Base-by-base conservation (phyloP, 2,888 invertebrate genomes). In the Diplolepis rosae region DNA sequence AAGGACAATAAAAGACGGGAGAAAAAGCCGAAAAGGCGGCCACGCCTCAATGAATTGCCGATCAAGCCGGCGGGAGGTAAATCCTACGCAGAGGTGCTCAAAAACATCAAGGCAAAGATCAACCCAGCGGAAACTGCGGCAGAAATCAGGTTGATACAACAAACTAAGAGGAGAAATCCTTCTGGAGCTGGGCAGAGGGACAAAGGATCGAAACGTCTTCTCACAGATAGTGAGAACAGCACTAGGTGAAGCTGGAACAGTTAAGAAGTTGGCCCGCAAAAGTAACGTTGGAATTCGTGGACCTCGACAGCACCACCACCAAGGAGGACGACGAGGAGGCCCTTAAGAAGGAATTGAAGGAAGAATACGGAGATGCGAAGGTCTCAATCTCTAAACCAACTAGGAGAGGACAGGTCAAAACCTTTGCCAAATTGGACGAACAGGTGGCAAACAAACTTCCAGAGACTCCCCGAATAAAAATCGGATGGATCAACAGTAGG, bases 401-500 rank as follows among this genome's bases (percentile, higher is more conserved):
- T 24, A 32, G 52, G 4, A 35, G 70, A 2, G 61, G 9, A 9
- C 61, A 61, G 66, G 65, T 54, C 18, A 45, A 67, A 27, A 68
- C 67, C 1, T 24, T 73, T 2, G 67, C 66, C 6, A 65, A 51
- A 27, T 11, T 73, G 51, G 50, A 32, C 18, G 61, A 42, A 15
- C 45, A 28, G 13, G 61, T 51, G 32, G 65, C 73, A 27, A 4
- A 18, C 3, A 22, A 61, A 35, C 61, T 67, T 4, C 30, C 66
- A 11, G 7, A 65, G 27, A 45, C 24, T 1, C 0, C 67, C 1
- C 28, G 51, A 1, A 11, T 71, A 1, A 65, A 52, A 11, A 42
- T 68, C 11, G 71, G 68, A 2, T 68, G 65, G 65, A 27, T 56
- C 1, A 45, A 65, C 48, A 50, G 71, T n/a, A 48, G 71, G 13